phyloP scores from a whole-genome alignment of 2,888 invertebrate species.

The Rhaphigaster nebulosa region DNA sequence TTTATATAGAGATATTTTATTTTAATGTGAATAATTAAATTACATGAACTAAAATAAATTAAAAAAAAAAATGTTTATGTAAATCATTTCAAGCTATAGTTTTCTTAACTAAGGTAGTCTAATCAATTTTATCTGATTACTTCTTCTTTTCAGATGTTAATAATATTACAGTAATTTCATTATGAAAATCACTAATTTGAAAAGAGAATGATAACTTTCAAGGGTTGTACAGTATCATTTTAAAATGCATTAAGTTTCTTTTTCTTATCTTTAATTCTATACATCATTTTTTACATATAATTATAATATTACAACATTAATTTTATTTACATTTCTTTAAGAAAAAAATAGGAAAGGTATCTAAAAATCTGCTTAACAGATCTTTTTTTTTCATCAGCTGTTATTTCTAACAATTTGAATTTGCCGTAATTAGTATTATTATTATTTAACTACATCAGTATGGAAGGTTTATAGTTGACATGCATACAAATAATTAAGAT shows the following conservation, averaged over 20 bases:
- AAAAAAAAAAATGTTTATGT: not conserved
- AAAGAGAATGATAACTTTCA: not conserved
- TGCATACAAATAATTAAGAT: not conserved
- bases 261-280: constrained; percentile 37
- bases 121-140: not conserved
- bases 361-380: not conserved
- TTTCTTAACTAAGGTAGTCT: not conserved
- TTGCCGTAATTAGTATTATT: not conserved
- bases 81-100: not conserved
- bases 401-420: not conserved
- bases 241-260: constrained; percentile 18
- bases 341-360: not conserved
- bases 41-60: not conserved
- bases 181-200: not conserved
- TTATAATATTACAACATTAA: constrained; percentile 28
- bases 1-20: not conserved
- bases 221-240: not conserved
- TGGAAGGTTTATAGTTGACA: not conserved
- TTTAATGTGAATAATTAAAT: not conserved
- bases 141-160: not conserved
- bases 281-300: constrained; percentile 39
- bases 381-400: not conserved
- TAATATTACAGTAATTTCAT: not conserved
- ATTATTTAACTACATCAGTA: constrained; percentile 7
- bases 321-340: constrained; percentile 19